A percentile compares a stretch with the other conserved stretches of the same genome.
phyloP scores from a whole-genome alignment of 35 echinoderm and acorn worm genomes.

The Amphiura filiformis region DNA sequence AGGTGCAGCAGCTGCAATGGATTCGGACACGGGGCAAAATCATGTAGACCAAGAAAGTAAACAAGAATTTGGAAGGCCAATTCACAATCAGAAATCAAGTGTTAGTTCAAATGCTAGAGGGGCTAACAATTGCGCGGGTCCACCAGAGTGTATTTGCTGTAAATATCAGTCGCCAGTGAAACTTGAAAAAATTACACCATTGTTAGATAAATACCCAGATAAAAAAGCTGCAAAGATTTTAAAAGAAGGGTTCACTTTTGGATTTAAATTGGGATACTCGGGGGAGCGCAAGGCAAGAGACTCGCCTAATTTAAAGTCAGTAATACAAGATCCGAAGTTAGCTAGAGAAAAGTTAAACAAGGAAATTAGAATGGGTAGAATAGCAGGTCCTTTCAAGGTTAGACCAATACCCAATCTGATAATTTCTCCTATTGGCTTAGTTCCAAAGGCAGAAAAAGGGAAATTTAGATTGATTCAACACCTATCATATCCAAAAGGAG shows the following conservation, averaged over 20 bases:
- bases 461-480: constrained; percentile 10
- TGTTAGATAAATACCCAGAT: not conserved
- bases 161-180: not conserved
- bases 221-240: not conserved
- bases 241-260: not conserved
- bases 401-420: not conserved
- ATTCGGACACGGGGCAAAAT: no score
- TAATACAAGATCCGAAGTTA: not conserved
- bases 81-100: no score
- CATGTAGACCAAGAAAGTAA: no score
- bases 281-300: not conserved
- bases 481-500: not conserved
- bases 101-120: no score
- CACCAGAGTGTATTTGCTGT: not conserved
- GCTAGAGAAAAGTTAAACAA: not conserved
- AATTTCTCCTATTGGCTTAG: constrained; percentile 12
- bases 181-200: not conserved
- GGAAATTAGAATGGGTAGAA: constrained; percentile 4
- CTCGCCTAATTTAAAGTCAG: constrained; percentile 18
- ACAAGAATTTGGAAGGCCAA: no score
- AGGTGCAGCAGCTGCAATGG: no score
- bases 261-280: constrained; percentile 11
- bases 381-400: constrained; percentile 7
- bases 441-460: constrained; percentile 6
- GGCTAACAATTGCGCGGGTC: no score